phyloP scores from a whole-genome alignment of 2,888 invertebrate genomes.

The Lymantria monacha region DNA sequence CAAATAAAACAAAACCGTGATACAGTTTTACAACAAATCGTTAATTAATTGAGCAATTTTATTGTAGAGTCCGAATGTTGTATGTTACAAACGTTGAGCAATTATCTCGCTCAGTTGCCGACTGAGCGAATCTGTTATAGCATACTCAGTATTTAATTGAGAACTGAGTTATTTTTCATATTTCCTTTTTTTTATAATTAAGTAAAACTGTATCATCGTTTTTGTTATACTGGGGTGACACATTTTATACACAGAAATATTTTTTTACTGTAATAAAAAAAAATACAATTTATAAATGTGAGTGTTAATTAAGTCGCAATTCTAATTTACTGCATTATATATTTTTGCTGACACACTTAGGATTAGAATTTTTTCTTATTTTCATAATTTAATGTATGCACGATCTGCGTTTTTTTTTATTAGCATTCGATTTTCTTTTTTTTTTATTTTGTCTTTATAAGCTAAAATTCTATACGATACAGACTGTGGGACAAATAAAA shows the following conservation, averaged over 20 bases:
- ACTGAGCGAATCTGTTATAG: constrained; percentile 14
- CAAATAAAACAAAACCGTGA: constrained; percentile 61
- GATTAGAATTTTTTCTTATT: constrained; percentile 54
- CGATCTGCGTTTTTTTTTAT: constrained; percentile 80
- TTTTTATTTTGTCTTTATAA: constrained; percentile 56
- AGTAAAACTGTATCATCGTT: constrained; percentile 51
- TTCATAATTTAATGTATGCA: constrained; percentile 78
- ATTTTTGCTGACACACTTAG: constrained; percentile 81
- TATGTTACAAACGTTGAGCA: constrained; percentile 19
- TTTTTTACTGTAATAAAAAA: constrained; percentile 66
- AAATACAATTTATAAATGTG: constrained; percentile 70
- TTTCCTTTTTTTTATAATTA: constrained; percentile 21
- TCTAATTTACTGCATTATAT: constrained; percentile 79
- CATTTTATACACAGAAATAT: constrained; percentile 81
- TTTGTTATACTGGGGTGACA: constrained; percentile 76
- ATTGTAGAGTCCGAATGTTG: constrained; percentile 19
- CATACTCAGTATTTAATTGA: constrained; percentile 27
- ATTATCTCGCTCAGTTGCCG: constrained; percentile 5
- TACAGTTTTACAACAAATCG: constrained; percentile 48
- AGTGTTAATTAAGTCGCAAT: constrained; percentile 79
- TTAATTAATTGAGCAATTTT: constrained; percentile 25
- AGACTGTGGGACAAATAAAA: constrained; percentile 41
- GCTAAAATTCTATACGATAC: constrained; percentile 52
- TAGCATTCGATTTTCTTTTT: constrained; percentile 61
- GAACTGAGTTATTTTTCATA: constrained; percentile 22